Evolutionary conservation across 2,888 invertebrate species (phyloP).

Genomic region (Charanyca ferruginea): DNA sequence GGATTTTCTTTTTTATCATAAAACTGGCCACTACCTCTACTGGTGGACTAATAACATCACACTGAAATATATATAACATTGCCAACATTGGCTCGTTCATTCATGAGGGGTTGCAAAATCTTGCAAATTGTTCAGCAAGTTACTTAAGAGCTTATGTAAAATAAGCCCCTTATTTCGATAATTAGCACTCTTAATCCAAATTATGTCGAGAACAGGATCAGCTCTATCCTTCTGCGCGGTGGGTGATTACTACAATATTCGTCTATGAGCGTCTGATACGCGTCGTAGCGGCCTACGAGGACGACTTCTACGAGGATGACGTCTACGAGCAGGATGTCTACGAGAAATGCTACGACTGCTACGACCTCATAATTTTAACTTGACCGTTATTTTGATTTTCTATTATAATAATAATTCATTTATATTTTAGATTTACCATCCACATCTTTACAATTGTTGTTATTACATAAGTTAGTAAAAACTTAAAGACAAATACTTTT

Average conservation of each 20-base stretch:
- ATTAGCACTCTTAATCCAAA: slow-evolving; percentile 22
- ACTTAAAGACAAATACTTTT: too few relatives aligned
- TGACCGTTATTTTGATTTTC: not conserved
- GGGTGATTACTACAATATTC: not conserved
- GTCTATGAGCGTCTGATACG: not conserved
- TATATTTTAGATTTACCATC: too few relatives aligned
- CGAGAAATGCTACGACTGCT: slow-evolving; percentile 34
- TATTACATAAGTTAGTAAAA: too few relatives aligned
- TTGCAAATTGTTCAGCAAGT: slow-evolving; percentile 1
- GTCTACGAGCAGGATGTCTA: slow-evolving; percentile 17
- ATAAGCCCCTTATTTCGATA: slow-evolving; percentile 27
- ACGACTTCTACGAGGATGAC: not conserved
- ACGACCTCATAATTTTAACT: slow-evolving; percentile 20
- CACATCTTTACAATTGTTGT: too few relatives aligned
- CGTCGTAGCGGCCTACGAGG: slow-evolving; percentile 27
- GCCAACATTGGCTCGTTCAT: slow-evolving; percentile 6
- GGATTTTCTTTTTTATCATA: slow-evolving; percentile 44
- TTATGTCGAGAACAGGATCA: slow-evolving; percentile 26
- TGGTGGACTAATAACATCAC: slow-evolving; percentile 26
- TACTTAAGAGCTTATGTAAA: slow-evolving; percentile 28
- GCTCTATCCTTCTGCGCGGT: slow-evolving; percentile 2
- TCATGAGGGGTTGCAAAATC: slow-evolving; percentile 1
- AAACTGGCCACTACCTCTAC: slow-evolving; percentile 32
- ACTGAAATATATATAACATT: slow-evolving; percentile 22
- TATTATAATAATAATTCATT: too few relatives aligned